phyloP scores from a whole-genome alignment of 2,113 vertebrate genomes.

The Pipa parva region DNA sequence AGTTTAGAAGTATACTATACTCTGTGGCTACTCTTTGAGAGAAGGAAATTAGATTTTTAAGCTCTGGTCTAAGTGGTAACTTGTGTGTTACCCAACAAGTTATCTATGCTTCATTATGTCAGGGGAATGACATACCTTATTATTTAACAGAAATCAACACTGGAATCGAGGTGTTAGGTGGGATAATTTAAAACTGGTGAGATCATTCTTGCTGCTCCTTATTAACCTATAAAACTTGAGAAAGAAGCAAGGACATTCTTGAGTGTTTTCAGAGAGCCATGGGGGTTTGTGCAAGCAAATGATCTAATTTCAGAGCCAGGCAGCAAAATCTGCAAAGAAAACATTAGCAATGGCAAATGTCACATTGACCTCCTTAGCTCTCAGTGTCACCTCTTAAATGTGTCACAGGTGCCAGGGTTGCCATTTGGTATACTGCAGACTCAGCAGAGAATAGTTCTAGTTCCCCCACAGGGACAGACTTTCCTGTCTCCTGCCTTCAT shows the following conservation, averaged over 20 bases:
- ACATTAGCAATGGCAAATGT: slow-evolving; percentile 43
- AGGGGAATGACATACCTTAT: background rate
- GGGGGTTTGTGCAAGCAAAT: slow-evolving; percentile 10
- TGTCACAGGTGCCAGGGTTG: slow-evolving; percentile 59
- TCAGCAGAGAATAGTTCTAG: slow-evolving; percentile 45
- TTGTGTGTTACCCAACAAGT: background rate
- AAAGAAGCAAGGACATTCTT: background rate
- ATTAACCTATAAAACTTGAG: slow-evolving; percentile 40
- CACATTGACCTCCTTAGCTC: slow-evolving; percentile 48
- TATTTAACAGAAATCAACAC: slow-evolving; percentile 2
- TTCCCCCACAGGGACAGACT: slow-evolving; percentile 23
- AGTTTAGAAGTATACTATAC: too few relatives aligned
- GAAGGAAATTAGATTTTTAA: too few relatives aligned
- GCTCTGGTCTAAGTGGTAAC: too few relatives aligned
- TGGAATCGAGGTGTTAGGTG: slow-evolving; percentile 22
- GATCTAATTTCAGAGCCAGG: slow-evolving; percentile 17
- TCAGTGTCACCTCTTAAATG: slow-evolving; percentile 61
- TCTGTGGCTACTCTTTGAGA: too few relatives aligned
- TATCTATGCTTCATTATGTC: background rate
- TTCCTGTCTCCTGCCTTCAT: slow-evolving; percentile 60
- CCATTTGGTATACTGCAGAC: slow-evolving; percentile 51
- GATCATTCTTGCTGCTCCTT: slow-evolving; percentile 36
- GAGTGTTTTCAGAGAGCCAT: background rate
- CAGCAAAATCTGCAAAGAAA: slow-evolving; percentile 18
- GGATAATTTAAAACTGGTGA: slow-evolving; percentile 40